These are phyloP conservation scores for Eumaeus atala DNA, from an alignment of 1,140 invertebrate genomes.

Conservation along the genomic window DNA sequence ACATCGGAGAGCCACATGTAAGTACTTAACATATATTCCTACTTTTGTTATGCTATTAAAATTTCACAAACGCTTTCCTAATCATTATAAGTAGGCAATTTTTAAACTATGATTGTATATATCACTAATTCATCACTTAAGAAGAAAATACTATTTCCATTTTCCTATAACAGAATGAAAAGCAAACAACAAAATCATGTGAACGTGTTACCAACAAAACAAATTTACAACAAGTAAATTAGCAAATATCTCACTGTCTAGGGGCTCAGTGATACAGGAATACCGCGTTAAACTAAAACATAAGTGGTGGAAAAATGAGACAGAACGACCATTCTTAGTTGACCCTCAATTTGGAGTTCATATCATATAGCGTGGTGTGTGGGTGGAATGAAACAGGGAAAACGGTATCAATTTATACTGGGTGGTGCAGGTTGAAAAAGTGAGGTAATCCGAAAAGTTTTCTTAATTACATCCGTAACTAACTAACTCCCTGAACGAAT, in stretches of 20 bases:
- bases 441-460: constrained; percentile 66
- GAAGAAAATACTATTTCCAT: neutral
- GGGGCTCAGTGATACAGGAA: constrained; percentile 48
- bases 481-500: constrained; percentile 64
- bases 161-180: neutral
- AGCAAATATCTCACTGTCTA: constrained; percentile 62
- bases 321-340: constrained; percentile 31
- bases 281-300: constrained; percentile 58
- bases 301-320: constrained; percentile 63
- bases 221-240: constrained; percentile 62
- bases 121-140: too few relatives aligned
- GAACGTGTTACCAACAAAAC: constrained; percentile 44
- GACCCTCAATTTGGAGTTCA: constrained; percentile 33
- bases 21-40: too few relatives aligned
- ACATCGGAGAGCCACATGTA: too few relatives aligned
- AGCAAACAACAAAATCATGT: constrained; percentile 17
- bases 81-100: too few relatives aligned
- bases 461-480: constrained; percentile 62
- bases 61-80: too few relatives aligned
- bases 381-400: constrained; percentile 24
- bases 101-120: too few relatives aligned
- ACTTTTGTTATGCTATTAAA: too few relatives aligned
- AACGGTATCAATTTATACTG: constrained; percentile 31
- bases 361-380: constrained; percentile 17
- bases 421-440: constrained; percentile 51